Conservation (phyloP, 2,888 invertebrate species). For the Notodonta ziczac region DNA sequence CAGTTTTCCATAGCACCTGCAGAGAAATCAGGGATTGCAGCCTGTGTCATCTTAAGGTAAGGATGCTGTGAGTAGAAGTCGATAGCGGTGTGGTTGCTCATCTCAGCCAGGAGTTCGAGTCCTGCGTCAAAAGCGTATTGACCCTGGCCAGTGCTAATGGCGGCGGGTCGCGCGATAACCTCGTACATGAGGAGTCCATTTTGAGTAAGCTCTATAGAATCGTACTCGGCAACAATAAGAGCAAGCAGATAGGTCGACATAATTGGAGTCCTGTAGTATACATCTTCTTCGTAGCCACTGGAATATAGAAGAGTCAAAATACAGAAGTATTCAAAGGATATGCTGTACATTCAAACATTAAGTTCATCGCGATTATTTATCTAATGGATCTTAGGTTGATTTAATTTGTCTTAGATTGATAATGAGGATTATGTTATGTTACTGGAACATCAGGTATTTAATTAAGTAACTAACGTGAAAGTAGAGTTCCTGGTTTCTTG, state of each 20-base stretch:
- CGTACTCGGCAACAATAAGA: conserved; percentile 87
- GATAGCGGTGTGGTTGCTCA: conserved; percentile 84
- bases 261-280: conserved; percentile 67
- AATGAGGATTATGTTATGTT: too few species aligned
- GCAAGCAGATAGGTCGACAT: conserved; percentile 90
- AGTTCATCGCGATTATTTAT: too few species aligned
- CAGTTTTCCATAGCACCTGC: conserved; percentile 95
- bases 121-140: conserved; percentile 72
- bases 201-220: conserved; percentile 19
- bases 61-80: conserved; percentile 75
- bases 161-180: conserved; percentile 75
- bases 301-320: conserved; percentile 14
- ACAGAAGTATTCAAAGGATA: neutral
- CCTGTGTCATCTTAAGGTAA: conserved; percentile 86
- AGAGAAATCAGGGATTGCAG: conserved; percentile 91
- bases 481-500: conserved; percentile 30
- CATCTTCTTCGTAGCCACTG: conserved; percentile 63
- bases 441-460: too few species aligned
- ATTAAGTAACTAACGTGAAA: conserved; percentile 50
- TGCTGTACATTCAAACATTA: too few species aligned
- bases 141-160: conserved; percentile 62
- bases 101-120: conserved; percentile 65
- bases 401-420: too few species aligned
- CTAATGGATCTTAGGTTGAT: too few species aligned
- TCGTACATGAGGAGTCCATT: conserved; percentile 53